Base-by-base conservation (phyloP, 1,140 invertebrate genomes). In the Lethocerus indicus region DNA sequence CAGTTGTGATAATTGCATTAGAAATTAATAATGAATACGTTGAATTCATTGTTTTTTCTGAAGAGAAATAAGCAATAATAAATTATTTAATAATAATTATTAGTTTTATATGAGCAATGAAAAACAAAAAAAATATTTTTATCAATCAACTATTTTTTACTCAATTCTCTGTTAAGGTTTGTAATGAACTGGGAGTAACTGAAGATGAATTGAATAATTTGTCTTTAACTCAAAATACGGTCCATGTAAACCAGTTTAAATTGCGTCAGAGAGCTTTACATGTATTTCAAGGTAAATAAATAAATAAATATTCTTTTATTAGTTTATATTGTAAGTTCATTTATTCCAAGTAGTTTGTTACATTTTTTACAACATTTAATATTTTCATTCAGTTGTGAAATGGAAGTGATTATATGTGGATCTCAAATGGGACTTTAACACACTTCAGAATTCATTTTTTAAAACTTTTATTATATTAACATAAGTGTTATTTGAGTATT, bases 211-310 rank as follows among this genome's bases (percentile, higher is more conserved):
- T 96, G 52, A 70, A 76, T 54, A 58, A 72, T 37, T 62, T 67
- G 46, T 83, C 76, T 47, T 67, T 88, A 14, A 79, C 80, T 46
- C 63, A 66, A 46, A 81, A 85, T 57, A 86, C 83, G 18, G 71
- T 67, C 51, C 63, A 79, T 54, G 67, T 83, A 41, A 63, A 73
- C 50, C 67, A 69, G 50, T 93, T 96, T 63, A 83, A 88, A 63
- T 66, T 96, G 4, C 69, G 73, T 53, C 77, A 94, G 58, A 72
- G 95, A 55, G 87, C 87, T 1, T 64, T 79, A 13, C 95, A 99
- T 63, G 94, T 98, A 29, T 90, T 81, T 61, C 66, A 74, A 66
- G 76, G 76, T 79, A 65, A 65, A 26, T 26, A 36, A 32, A 21
- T 44, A 54, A 49, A 49, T 49, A 37, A 41, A 37, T 42, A 37